Evolutionary conservation across 1,140 invertebrate species (phyloP).

Genomic region (Pinna nobilis): DNA sequence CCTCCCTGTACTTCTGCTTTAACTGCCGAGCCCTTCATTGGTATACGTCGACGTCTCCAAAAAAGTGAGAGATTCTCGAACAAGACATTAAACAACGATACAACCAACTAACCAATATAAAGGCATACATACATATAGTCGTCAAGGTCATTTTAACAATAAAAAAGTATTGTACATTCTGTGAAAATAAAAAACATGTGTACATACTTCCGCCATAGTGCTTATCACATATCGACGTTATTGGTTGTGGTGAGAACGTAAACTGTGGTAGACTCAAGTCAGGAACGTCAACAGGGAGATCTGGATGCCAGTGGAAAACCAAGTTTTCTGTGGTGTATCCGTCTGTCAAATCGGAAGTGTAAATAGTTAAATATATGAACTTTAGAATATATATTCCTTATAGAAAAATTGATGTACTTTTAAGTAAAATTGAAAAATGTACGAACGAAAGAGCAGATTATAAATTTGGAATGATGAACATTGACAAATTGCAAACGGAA

Average conservation of each 20-base stretch:
- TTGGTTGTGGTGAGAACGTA: background rate
- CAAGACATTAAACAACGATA: no score
- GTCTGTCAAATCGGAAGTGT: constrained; percentile 77
- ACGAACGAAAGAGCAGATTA: no score
- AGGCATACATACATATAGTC: no score
- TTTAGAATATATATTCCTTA: background rate
- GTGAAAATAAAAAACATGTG: background rate
- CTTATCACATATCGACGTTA: background rate
- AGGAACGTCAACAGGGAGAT: constrained; percentile 42
- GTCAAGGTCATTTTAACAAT: background rate
- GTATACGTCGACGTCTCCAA: no score
- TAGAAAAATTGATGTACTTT: background rate
- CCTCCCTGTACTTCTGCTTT: no score
- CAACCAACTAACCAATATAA: no score
- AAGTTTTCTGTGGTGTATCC: constrained; percentile 92
- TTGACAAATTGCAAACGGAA: no score
- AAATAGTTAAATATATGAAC: background rate
- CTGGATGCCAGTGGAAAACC: constrained; percentile 87
- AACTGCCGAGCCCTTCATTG: no score
- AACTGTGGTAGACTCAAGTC: constrained; percentile 67
- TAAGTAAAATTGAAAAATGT: no score
- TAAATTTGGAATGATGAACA: no score
- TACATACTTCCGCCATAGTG: no score
- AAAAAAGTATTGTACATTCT: background rate
- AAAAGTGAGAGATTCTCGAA: no score